These are phyloP conservation scores for Phalacrocorax pelagicus DNA, from an alignment of 2,113 vertebrate genomes.

Conservation along the genomic window DNA sequence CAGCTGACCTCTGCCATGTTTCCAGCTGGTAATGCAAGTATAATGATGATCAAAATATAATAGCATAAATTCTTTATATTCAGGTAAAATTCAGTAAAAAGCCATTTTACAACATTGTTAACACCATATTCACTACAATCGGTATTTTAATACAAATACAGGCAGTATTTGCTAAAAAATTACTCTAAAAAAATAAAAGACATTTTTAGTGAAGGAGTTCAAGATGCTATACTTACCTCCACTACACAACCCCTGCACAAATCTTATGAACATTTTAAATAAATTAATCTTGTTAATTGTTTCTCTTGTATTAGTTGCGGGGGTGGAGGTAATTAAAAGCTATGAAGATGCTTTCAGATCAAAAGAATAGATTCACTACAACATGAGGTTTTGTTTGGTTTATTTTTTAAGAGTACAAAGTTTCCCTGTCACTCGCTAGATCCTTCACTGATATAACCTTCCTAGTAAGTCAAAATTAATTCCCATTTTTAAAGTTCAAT, in stretches of 20 bases:
- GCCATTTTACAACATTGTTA: not conserved
- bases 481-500: not conserved
- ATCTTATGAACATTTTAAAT: not conserved
- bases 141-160: not conserved
- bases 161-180: not conserved
- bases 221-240: not conserved
- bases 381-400: not conserved
- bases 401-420: not conserved
- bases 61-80: not conserved
- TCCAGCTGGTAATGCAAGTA: not conserved
- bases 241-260: not conserved
- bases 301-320: not conserved
- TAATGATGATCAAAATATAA: not conserved
- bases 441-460: not conserved
- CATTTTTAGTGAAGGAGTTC: not conserved
- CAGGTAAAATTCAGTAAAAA: not conserved
- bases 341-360: not conserved
- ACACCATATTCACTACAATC: not conserved
- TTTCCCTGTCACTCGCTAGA: not conserved
- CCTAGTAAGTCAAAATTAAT: not conserved
- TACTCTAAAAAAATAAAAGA: not conserved
- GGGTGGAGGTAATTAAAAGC: not conserved
- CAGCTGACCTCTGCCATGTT: not conserved
- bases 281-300: not conserved
- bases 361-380: not conserved